Evolutionary conservation across 2,888 invertebrate species (phyloP).

Genomic region (Helleia helle): DNA sequence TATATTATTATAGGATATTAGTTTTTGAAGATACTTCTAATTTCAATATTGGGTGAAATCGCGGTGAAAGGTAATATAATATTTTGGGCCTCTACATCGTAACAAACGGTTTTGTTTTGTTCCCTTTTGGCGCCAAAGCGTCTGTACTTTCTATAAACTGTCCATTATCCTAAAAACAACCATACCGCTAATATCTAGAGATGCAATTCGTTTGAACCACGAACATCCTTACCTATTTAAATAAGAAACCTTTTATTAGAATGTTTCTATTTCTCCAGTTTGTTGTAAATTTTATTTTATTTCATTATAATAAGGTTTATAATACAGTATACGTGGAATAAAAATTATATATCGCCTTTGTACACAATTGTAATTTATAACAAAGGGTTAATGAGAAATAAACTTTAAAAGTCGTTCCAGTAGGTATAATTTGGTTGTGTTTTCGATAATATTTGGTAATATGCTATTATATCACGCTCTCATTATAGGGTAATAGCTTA

Average conservation of each 20-base stretch:
- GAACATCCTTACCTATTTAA: slow-evolving; percentile 2
- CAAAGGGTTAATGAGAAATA: neutral
- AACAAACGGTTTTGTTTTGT: slow-evolving; percentile 11
- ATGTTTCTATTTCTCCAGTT: neutral
- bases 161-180: no score
- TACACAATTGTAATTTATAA: slow-evolving; percentile 2
- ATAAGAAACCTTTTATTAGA: neutral
- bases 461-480: neutral
- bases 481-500: no score
- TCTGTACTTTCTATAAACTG: slow-evolving; percentile 10
- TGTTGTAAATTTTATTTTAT: neutral
- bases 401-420: neutral
- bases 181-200: no score
- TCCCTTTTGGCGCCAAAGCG: slow-evolving; percentile 13
- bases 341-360: slow-evolving; percentile 6
- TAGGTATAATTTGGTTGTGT: neutral
- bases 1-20: no score
- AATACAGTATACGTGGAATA: neutral
- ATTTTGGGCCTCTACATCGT: slow-evolving; percentile 7
- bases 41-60: no score
- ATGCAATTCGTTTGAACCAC: neutral
- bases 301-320: neutral
- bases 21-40: no score
- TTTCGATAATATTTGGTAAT: neutral
- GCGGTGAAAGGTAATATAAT: no score